Evolutionary conservation across 2,797 vertebrate genomes (phyloP).

Genomic region (Crax fasciolata): DNA sequence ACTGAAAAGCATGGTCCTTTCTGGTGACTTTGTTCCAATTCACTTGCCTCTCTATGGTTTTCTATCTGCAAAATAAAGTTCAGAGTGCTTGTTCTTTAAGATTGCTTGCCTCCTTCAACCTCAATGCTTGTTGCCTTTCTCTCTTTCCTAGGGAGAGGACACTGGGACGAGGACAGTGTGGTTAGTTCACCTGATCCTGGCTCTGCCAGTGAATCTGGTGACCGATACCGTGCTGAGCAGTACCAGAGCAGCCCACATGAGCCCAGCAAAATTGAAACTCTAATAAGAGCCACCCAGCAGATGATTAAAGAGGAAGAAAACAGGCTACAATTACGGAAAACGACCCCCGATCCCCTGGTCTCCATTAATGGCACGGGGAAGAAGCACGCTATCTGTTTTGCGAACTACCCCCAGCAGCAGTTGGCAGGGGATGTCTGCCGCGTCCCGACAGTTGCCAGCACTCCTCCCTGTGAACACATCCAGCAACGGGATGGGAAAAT

Average conservation of each 20-base stretch:
- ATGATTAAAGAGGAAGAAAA: constrained; percentile 98
- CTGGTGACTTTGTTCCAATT: accelerated
- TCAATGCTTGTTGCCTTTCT: constrained; percentile 54
- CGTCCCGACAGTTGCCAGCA: constrained; percentile 82
- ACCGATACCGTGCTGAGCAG: constrained; percentile 89
- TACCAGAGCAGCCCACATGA: constrained; percentile 91
- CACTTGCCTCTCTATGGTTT: not conserved
- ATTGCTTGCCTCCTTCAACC: not conserved
- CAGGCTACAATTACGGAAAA: constrained; percentile 88
- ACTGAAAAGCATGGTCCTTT: not conserved
- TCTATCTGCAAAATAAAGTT: not conserved
- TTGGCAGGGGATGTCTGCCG: constrained; percentile 87
- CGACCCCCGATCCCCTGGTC: constrained; percentile 83
- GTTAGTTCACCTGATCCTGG: constrained; percentile 96
- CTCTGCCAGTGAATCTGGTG: constrained; percentile 94
- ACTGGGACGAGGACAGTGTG: constrained; percentile 96
- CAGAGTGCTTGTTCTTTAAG: not conserved
- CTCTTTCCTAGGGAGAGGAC: constrained; percentile 86
- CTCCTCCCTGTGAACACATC: constrained; percentile 88
- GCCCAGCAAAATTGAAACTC: constrained; percentile 95
- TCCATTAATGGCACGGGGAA: constrained; percentile 90
- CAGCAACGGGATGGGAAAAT: constrained; percentile 89
- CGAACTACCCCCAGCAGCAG: constrained; percentile 87
- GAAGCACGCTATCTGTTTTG: constrained; percentile 88
- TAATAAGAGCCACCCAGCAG: constrained; percentile 95